Base-by-base conservation (phyloP, 2,797 vertebrate genomes). In the Petrocephalus schoutedeni region DNA sequence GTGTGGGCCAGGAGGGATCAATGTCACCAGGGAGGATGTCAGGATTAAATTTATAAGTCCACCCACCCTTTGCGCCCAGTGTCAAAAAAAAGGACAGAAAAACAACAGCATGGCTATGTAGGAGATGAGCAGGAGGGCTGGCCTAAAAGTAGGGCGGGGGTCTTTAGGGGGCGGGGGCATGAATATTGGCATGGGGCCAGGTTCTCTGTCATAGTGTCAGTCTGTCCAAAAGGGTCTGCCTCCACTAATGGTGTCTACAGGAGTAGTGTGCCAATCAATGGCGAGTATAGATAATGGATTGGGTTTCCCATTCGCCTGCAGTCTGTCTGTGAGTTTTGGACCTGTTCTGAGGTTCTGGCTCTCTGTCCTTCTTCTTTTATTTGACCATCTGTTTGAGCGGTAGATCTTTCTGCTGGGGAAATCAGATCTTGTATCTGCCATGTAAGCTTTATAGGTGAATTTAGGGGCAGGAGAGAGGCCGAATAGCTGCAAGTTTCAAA, bases 251-350 rank as follows among this genome's bases (percentile, higher is more conserved):
- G 91, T 91, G 91, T 94, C 94, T 88, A 5, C 89, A 86, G 93
- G 92, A 94, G 94, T 90, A 90, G 90, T 90, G 74, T 87, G 89
- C 71, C 82, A 91, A 95, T 96, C 95, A 94, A 96, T 95, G 93
- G 89, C 87, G 85, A 89, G 77, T 92, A 93, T 95, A 91, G 93
- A 94, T 95, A 92, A 88, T 87, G 90, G 93, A 91, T 95, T 90
- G 89, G 91, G 93, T 94, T 92, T 83, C 92, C 32, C 36, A 45
- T 86, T 88, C 61, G n/a, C 59, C n/a, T 57, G 41, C 59, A 61
- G 32, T 88, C 90, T 91, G 91, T 82, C 90, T 92, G 89, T 87
- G 85, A 89, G 87, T 89, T 85, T 23, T 61, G 83, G 58, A 23
- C 87, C 45, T 74, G 19, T 74, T 54, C 64, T 57, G 58, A 64